Evolutionary conservation across 2,113 vertebrate species (phyloP).

Genomic region (Callocephalon fimbriatum): DNA sequence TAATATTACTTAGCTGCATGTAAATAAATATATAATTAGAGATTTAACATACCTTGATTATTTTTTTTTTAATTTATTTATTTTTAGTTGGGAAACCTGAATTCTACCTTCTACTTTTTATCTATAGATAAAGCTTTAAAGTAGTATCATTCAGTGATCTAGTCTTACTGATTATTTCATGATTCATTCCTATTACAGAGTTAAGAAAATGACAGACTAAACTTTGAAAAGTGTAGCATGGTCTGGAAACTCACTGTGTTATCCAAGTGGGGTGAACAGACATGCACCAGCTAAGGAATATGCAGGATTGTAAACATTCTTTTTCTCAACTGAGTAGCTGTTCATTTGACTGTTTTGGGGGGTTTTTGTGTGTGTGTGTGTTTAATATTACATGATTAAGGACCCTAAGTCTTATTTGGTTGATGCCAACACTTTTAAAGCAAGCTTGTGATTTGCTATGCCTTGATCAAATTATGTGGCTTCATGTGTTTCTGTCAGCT

Average conservation of each 20-base stretch:
- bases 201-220: background rate
- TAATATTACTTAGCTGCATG: background rate
- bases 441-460: background rate
- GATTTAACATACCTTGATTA: background rate
- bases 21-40: background rate
- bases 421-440: background rate
- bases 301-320: background rate
- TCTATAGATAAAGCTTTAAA: background rate
- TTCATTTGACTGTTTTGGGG: background rate
- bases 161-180: background rate
- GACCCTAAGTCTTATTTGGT: background rate
- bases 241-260: background rate
- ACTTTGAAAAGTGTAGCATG: background rate
- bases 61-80: too few species aligned
- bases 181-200: background rate
- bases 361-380: background rate
- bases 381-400: background rate
- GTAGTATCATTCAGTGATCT: rapidly evolving
- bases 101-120: background rate
- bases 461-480: background rate
- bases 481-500: background rate
- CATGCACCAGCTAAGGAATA: background rate
- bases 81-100: background rate
- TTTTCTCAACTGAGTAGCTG: background rate
- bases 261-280: background rate